Evolutionary conservation across 2,113 vertebrate species (phyloP).

Genomic region (Phocoena phocoena): DNA sequence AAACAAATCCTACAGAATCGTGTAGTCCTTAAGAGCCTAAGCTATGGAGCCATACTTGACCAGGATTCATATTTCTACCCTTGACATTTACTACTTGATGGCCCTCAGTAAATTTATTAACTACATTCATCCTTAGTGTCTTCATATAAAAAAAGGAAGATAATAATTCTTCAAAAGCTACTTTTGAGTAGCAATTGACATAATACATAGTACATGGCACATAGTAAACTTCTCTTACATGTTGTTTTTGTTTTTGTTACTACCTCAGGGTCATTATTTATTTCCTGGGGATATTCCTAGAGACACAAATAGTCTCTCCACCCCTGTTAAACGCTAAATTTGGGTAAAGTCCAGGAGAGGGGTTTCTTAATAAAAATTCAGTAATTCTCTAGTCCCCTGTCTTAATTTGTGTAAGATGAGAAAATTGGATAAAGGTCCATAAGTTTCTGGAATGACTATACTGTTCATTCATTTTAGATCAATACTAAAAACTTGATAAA

Average conservation of each 20-base stretch:
- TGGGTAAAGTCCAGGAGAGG: background rate
- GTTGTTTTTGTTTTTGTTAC: background rate
- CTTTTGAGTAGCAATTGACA: background rate
- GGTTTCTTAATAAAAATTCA: background rate
- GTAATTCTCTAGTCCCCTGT: background rate
- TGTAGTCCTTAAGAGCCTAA: background rate
- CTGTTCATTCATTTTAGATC: background rate
- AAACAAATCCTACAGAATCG: rapidly evolving
- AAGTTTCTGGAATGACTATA: background rate
- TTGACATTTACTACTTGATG: background rate
- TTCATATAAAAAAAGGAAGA: background rate
- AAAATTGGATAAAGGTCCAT: background rate
- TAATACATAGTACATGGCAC: background rate
- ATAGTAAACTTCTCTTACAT: background rate
- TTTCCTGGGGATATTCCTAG: background rate
- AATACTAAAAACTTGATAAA: background rate
- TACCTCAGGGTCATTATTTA: background rate
- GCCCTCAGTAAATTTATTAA: background rate
- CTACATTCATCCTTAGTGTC: background rate
- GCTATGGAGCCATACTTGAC: background rate
- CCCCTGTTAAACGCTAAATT: background rate
- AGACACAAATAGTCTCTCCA: background rate
- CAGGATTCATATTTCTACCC: background rate
- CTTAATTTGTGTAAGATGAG: background rate
- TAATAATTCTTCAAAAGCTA: background rate